These are phyloP conservation scores for Ptiloglossa arizonensis DNA, from an alignment of 1,140 invertebrate species.

Conservation along the genomic window DNA sequence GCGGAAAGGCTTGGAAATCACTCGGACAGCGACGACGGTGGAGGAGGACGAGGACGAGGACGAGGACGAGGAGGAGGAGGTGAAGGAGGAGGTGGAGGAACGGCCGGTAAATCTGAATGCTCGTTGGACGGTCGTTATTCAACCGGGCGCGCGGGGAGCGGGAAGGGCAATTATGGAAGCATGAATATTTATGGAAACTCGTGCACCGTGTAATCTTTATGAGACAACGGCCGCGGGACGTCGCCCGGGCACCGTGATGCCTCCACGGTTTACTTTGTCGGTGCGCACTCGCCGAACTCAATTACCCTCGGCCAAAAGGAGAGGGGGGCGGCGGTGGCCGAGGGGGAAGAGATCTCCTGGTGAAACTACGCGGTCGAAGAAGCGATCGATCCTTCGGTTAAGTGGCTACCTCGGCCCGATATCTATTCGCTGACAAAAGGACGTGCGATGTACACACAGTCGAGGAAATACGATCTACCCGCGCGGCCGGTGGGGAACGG, in stretches of 20 bases:
- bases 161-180: constrained; percentile 62
- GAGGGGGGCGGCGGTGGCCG: background rate
- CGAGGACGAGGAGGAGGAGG: background rate
- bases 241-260: constrained; percentile 46
- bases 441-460: constrained; percentile 32
- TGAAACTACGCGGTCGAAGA: constrained; percentile 43
- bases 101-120: constrained; percentile 61
- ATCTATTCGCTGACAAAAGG: constrained; percentile 53
- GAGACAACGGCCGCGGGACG: constrained; percentile 59
- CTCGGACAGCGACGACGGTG: background rate
- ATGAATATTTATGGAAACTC: constrained; percentile 68
- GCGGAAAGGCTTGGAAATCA: background rate
- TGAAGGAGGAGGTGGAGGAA: background rate
- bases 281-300: constrained; percentile 59
- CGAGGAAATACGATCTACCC: constrained; percentile 27
- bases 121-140: constrained; percentile 57
- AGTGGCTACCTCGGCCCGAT: constrained; percentile 45
- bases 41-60: background rate
- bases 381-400: constrained; percentile 58
- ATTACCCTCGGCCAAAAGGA: constrained; percentile 47
- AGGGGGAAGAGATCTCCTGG: constrained; percentile 10
- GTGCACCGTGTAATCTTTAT: constrained; percentile 66
- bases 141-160: constrained; percentile 13
- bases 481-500: background rate
- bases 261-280: constrained; percentile 66